Evolutionary conservation across 2,113 vertebrate species (phyloP).

Genomic region (Microtus oregoni): DNA sequence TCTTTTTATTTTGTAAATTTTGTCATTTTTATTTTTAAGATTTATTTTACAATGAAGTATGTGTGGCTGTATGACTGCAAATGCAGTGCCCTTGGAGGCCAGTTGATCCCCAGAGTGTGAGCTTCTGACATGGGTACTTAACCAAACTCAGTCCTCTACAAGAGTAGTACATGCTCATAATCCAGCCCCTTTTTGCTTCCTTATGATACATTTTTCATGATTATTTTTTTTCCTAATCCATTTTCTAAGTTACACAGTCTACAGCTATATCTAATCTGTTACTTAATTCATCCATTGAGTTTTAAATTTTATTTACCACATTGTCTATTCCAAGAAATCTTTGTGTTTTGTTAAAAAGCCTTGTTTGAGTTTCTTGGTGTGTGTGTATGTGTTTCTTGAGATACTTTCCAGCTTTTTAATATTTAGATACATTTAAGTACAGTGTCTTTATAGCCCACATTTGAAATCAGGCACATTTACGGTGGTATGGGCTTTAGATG

Average conservation of each 20-base stretch:
- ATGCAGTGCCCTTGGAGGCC: not conserved
- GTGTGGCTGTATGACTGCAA: not conserved
- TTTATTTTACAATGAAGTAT: not conserved
- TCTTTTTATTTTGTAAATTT: not conserved
- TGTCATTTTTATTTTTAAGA: not conserved
- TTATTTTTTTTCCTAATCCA: not conserved
- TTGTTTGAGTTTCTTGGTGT: not conserved
- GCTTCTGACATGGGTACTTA: not conserved
- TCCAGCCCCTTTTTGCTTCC: not conserved
- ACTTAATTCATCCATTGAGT: not conserved
- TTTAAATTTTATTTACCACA: conserved; percentile 9
- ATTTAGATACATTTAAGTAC: conserved; percentile 29
- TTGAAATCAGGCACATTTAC: not conserved
- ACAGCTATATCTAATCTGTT: not conserved
- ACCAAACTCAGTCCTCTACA: not conserved
- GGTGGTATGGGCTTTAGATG: not conserved
- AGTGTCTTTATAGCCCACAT: not conserved
- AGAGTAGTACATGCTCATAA: not conserved
- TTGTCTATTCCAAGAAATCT: conserved; percentile 7
- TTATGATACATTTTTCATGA: not conserved
- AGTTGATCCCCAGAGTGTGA: not conserved
- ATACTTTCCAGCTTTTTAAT: conserved; percentile 39
- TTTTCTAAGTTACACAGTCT: not conserved
- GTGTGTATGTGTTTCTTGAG: not conserved
- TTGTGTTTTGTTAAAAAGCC: conserved; percentile 43